phyloP scores from a whole-genome alignment of 2,888 invertebrate species.

The Phalera bucephala region DNA sequence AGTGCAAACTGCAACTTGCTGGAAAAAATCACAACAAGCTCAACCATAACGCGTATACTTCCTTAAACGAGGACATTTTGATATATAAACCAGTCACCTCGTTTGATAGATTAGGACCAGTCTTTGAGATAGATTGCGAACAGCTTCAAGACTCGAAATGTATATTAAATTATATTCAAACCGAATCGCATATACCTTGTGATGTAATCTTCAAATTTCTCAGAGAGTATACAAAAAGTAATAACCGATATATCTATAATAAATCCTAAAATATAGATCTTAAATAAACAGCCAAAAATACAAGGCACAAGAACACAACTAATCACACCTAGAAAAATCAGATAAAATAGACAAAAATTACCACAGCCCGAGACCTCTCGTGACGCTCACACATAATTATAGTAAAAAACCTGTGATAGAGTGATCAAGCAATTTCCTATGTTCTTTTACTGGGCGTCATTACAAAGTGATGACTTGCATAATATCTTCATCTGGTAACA shows the following conservation, averaged over 20 bases:
- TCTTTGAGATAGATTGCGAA: background rate
- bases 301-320: too few relatives aligned
- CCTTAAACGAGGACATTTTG: constrained; percentile 43
- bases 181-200: too few relatives aligned
- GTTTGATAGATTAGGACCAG: background rate
- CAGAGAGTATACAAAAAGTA: too few relatives aligned
- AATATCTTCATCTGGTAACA: constrained; percentile 39
- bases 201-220: too few relatives aligned
- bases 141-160: constrained; percentile 2
- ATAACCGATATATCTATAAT: too few relatives aligned
- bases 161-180: too few relatives aligned
- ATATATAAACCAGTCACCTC: constrained; percentile 17
- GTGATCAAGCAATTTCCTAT: constrained; percentile 37
- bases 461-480: constrained; percentile 45
- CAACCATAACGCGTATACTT: constrained; percentile 35
- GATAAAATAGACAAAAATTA: constrained; percentile 7
- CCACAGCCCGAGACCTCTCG: constrained; percentile 1
- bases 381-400: constrained; percentile 9
- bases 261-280: too few relatives aligned
- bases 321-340: too few relatives aligned
- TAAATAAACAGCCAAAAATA: too few relatives aligned
- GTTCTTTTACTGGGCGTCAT: constrained; percentile 27
- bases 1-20: constrained; percentile 41
- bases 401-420: constrained; percentile 28
- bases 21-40: constrained; percentile 48